A percentile compares a stretch with the other conserved stretches of the same genome.
phyloP scores from a whole-genome alignment of 2,888 invertebrate species.

The Xylocampa areola region DNA sequence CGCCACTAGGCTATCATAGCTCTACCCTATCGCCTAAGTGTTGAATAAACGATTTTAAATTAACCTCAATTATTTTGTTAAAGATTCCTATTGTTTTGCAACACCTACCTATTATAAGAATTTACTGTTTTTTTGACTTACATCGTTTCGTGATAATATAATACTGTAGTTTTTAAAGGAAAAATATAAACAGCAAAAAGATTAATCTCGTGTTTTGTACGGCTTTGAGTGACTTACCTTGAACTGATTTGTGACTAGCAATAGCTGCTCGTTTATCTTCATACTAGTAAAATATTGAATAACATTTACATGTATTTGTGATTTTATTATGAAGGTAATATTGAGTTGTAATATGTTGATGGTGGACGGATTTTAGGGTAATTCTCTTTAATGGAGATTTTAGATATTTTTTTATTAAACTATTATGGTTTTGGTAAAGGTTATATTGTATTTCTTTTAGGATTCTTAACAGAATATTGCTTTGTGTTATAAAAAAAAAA shows the following conservation, averaged over 20 bases:
- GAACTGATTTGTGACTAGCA: constrained; percentile 43
- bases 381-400: no score
- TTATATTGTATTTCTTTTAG: no score
- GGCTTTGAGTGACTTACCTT: constrained; percentile 43
- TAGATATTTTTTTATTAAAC: no score
- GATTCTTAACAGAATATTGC: no score
- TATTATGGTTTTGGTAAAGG: no score
- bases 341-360: constrained; percentile 3
- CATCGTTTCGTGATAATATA: constrained; percentile 33
- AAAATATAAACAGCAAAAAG: constrained; percentile 36
- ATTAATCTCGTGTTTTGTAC: constrained; percentile 41
- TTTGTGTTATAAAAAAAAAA: no score
- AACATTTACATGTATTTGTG: constrained; percentile 37
- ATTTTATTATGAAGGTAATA: constrained; percentile 4
- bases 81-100: no score
- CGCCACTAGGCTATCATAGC: no score
- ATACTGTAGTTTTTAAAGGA: constrained; percentile 29
- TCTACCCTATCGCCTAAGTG: no score
- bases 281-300: constrained; percentile 36
- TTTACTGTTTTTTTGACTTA: constrained; percentile 22
- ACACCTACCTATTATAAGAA: not conserved
- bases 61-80: no score
- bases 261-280: constrained; percentile 39
- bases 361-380: no score
- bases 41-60: no score